A percentile compares a stretch with the other conserved stretches of the same genome.
Evolutionary conservation across 2,797 vertebrate species (phyloP).

Genomic region (Menidia menidia): DNA sequence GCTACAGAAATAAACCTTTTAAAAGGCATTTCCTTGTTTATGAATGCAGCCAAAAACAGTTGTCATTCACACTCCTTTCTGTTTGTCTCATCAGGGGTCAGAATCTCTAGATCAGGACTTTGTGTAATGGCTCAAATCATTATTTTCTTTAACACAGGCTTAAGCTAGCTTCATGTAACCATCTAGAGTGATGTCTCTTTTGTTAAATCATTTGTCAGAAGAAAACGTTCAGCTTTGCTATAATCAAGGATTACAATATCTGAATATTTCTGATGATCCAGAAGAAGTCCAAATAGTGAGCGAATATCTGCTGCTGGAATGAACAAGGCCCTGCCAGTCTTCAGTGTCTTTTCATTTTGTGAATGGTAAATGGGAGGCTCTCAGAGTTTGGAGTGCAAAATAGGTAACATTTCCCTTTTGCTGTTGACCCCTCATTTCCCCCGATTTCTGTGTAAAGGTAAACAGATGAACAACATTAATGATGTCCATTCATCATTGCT

Average conservation of each 20-base stretch:
- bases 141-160: no score
- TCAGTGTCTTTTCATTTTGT: slow-evolving; percentile 53
- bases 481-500: slow-evolving; percentile 83
- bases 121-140: no score
- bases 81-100: no score
- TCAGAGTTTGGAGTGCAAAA: slow-evolving; percentile 66
- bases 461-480: slow-evolving; percentile 84
- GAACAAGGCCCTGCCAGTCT: slow-evolving; percentile 24
- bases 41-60: no score
- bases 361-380: slow-evolving; percentile 58
- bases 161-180: no score
- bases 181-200: not conserved
- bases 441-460: slow-evolving; percentile 77
- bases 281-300: slow-evolving; percentile 24
- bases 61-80: no score
- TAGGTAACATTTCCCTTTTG: slow-evolving; percentile 70
- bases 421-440: slow-evolving; percentile 77
- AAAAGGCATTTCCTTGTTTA: not conserved
- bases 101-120: no score
- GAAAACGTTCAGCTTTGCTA: not conserved
- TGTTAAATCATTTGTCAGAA: slow-evolving; percentile 7
- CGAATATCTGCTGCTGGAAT: slow-evolving; percentile 27
- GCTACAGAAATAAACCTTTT: not conserved
- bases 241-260: slow-evolving; percentile 1
- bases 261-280: slow-evolving; percentile 19